Base-by-base conservation (phyloP, 1,140 invertebrate genomes). In the Brachionus paranguensis region DNA sequence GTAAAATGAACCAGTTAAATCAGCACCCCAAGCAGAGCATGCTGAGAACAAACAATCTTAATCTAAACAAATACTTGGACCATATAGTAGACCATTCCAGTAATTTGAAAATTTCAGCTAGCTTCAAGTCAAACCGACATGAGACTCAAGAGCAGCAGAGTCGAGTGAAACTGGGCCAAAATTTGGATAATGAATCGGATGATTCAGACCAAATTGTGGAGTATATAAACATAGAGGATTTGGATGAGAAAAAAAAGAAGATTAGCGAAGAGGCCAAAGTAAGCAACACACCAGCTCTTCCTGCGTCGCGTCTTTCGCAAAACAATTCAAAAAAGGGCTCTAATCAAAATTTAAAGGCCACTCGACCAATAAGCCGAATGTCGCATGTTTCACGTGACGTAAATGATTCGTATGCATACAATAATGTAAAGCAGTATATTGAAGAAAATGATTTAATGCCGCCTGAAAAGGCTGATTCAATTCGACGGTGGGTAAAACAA, bases 351-450 rank as follows among this genome's bases (percentile, higher is more conserved):
- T 50, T n/a, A 14, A 76, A 76, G 29, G 6, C 20, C 27, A 50
- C 43, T 24, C 20, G 78, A 29, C 37, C 78, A 45, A 12, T 50
- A 68, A 68, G 55, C 20, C 12, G 24, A 8, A 4, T 68, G 47
- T 83, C 81, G 3, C 33, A 33, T 53, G 37, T 65, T 55, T 84
- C 65, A 29, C 47, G 83, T 41, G 70, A 84, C 27, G n/a, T 72
- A 24, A 84, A 84, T 65, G 68, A 74, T 64, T 84, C 83, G n/a
- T 84, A 84, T 76, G 83, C 83, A n/a, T 84, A 84, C 27, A 74
- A 10, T 14, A 74, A 84, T 78, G 83, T 84, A 12, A 74, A 84
- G 45, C 45, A 84, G 37, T 84, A 84, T 78, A 84, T 84, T 27
- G 70, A 84, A 74, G 83, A 84, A 64, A 84, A 84, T 78, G 83